These are phyloP conservation scores for Autographa gamma DNA, from an alignment of 2,888 invertebrate species.

Conservation along the genomic window DNA sequence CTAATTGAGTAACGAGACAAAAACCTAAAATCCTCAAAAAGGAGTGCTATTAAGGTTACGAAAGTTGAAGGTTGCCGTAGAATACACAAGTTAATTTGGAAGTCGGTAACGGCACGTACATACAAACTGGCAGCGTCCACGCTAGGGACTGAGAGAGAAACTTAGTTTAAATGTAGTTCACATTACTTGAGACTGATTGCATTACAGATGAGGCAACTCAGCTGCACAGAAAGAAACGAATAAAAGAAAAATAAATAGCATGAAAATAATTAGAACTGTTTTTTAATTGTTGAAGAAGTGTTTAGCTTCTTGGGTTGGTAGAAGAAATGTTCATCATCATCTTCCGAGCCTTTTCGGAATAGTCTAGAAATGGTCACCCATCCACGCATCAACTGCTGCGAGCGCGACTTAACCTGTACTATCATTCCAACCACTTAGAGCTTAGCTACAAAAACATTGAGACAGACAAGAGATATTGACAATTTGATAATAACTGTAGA, in stretches of 20 bases:
- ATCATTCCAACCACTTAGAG: too few species aligned
- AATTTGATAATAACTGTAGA: too few species aligned
- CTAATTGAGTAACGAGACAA: too few species aligned
- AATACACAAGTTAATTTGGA: conserved; percentile 57
- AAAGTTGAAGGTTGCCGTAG: conserved; percentile 28
- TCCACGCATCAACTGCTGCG: too few species aligned
- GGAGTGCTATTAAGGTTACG: conserved; percentile 36
- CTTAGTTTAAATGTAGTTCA: conserved; percentile 18
- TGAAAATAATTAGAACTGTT: background rate
- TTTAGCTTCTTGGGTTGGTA: too few species aligned
- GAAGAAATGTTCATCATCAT: background rate
- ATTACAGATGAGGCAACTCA: conserved; percentile 25
- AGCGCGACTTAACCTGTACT: too few species aligned
- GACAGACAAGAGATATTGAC: too few species aligned
- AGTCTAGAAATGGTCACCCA: too few species aligned
- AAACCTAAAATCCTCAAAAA: too few species aligned
- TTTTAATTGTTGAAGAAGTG: background rate
- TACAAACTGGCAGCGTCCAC: conserved; percentile 35
- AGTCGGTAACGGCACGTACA: conserved; percentile 45
- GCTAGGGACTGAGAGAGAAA: background rate
- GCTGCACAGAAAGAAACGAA: background rate
- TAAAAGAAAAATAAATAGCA: conserved; percentile 5
- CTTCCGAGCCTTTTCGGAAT: too few species aligned
- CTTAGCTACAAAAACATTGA: too few species aligned
- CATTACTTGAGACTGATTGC: conserved; percentile 27